These are phyloP conservation scores for Plestiodon gilberti DNA, from an alignment of 2,113 vertebrate species.

Conservation along the genomic window DNA sequence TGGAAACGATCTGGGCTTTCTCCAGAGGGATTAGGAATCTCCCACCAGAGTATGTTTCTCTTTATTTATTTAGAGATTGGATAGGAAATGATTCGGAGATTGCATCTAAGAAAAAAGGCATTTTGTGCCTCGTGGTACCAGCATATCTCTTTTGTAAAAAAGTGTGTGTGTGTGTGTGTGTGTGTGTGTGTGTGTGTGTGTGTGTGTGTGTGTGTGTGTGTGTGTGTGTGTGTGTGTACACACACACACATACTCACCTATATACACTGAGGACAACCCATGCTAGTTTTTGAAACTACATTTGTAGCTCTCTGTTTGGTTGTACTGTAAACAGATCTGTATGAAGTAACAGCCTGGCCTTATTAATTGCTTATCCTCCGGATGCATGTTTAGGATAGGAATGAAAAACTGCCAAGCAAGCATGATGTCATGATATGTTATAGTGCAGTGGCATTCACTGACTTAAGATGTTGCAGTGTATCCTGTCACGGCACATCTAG, in stretches of 20 bases:
- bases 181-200: not conserved
- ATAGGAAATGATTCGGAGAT: constrained; percentile 57
- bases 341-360: not conserved
- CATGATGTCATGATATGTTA: not conserved
- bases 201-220: not conserved
- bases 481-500: not conserved
- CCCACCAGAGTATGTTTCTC: constrained; percentile 58
- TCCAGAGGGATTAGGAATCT: constrained; percentile 73
- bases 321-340: not conserved
- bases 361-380: not conserved
- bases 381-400: not conserved
- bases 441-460: not conserved
- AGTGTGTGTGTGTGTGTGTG: not conserved
- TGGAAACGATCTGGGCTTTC: constrained; percentile 75
- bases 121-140: constrained; percentile 28
- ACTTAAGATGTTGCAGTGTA: not conserved
- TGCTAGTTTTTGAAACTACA: constrained; percentile 6
- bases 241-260: no score
- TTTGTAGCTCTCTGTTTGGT: not conserved
- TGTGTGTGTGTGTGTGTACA: not conserved
- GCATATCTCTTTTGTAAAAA: not conserved
- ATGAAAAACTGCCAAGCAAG: not conserved
- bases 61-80: constrained; percentile 63
- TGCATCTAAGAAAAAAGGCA: not conserved
- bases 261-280: not conserved